phyloP scores from a whole-genome alignment of 2,113 vertebrate species.

The Equus przewalskii region DNA sequence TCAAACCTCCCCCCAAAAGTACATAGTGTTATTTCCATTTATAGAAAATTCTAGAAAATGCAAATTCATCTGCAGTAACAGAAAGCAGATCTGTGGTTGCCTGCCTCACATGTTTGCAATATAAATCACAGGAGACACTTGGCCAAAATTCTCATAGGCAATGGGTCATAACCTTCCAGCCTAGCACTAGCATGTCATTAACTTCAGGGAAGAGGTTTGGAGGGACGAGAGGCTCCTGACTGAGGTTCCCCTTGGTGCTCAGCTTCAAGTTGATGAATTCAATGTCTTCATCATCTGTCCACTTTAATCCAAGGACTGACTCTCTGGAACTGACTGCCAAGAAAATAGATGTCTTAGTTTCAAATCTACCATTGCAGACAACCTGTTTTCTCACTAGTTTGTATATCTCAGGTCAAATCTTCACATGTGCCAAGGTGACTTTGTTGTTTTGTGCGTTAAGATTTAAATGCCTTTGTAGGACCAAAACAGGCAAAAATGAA shows the following conservation, averaged over 20 bases:
- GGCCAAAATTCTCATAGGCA: neutral
- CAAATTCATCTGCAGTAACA: neutral
- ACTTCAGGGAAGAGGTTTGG: neutral
- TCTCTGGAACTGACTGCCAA: constrained; percentile 9
- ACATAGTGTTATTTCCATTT: neutral
- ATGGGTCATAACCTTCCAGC: neutral
- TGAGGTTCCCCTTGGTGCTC: neutral
- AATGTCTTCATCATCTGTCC: neutral
- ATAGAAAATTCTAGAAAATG: constrained; percentile 39
- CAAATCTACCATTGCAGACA: neutral
- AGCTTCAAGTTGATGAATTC: constrained; percentile 14
- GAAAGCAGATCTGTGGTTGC: neutral
- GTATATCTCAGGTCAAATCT: neutral
- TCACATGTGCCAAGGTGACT: neutral
- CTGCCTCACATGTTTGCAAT: neutral
- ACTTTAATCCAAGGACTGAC: neutral
- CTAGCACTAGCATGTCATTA: neutral
- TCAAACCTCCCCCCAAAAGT: neutral
- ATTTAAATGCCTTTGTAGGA: constrained; percentile 1
- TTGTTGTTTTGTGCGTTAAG: neutral
- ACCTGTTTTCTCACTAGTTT: constrained; percentile 5
- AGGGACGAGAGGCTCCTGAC: neutral
- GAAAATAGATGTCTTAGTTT: constrained; percentile 37
- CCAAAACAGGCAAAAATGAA: constrained; percentile 9
- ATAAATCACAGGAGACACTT: neutral